Evolutionary conservation across 2,888 invertebrate species (phyloP).

Genomic region (Smittia aterrima): DNA sequence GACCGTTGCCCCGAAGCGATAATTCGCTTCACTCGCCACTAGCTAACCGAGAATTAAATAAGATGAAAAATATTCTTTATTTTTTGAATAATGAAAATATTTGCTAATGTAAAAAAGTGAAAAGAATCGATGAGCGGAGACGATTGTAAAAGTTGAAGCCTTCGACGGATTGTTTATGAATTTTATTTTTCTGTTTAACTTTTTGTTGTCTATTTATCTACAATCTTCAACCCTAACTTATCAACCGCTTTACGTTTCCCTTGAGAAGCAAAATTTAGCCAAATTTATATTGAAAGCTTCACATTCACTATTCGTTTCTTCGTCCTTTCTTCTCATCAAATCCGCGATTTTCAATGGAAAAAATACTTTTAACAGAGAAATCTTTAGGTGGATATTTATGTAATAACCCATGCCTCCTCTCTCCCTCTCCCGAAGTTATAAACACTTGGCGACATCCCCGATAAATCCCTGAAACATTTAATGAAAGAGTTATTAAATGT

Average conservation of each 20-base stretch:
- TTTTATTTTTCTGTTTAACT: neutral
- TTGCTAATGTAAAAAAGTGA: neutral
- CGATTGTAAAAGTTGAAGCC: neutral
- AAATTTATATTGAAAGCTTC: constrained; percentile 19
- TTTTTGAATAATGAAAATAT: constrained; percentile 3
- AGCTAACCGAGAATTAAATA: neutral
- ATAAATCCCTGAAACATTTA: neutral
- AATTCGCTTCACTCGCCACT: neutral
- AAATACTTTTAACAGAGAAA: neutral
- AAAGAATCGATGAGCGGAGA: neutral
- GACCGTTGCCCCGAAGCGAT: too few relatives aligned
- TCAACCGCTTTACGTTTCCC: neutral
- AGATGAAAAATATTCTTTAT: constrained; percentile 3
- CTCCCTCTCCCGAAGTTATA: neutral
- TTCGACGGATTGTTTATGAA: too few relatives aligned
- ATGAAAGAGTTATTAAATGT: neutral
- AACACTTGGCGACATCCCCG: neutral
- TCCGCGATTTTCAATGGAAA: neutral
- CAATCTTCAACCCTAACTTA: neutral
- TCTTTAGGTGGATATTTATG: constrained; percentile 25
- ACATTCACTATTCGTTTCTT: constrained; percentile 15
- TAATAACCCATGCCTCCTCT: neutral
- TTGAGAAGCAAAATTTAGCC: constrained; percentile 11
- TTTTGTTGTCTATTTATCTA: constrained; percentile 7
- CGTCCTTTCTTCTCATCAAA: neutral